A percentile compares a stretch with the other conserved stretches of the same genome.
These are phyloP conservation scores for Tauraco hartlaubi DNA, from an alignment of 2,797 vertebrate genomes.

Conservation along the genomic window DNA sequence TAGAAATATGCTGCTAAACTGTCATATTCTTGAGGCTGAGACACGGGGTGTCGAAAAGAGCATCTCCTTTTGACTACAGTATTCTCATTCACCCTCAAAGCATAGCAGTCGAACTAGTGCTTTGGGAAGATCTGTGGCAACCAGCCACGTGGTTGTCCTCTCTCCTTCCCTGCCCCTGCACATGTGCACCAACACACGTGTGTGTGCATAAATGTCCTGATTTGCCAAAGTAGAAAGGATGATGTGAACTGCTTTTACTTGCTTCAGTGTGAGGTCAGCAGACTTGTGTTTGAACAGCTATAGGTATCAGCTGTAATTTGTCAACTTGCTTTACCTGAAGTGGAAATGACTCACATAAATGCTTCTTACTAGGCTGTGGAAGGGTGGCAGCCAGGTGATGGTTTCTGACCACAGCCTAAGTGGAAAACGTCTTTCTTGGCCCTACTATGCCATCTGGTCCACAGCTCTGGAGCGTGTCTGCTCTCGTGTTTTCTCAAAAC, in stretches of 20 bases:
- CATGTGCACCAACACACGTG: accelerated
- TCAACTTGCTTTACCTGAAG: background rate
- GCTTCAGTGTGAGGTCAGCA: background rate
- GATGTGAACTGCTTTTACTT: background rate
- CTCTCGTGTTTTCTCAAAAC: background rate
- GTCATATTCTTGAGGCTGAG: background rate
- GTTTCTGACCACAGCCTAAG: background rate
- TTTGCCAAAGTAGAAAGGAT: background rate
- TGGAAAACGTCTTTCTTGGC: background rate
- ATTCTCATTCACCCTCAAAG: background rate
- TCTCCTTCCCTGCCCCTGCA: background rate
- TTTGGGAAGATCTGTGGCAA: background rate
- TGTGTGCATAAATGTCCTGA: accelerated
- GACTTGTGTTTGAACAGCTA: background rate
- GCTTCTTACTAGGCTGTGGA: background rate
- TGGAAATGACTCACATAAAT: background rate
- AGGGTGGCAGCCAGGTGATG: background rate
- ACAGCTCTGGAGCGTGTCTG: background rate
- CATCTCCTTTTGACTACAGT: background rate
- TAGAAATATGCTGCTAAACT: background rate
- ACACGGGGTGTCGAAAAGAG: background rate
- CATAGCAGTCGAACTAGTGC: background rate
- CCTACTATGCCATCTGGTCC: background rate
- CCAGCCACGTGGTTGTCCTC: background rate
- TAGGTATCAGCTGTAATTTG: background rate